Conservation (phyloP, 2,888 invertebrate species). For the Agrochola circellaris region DNA sequence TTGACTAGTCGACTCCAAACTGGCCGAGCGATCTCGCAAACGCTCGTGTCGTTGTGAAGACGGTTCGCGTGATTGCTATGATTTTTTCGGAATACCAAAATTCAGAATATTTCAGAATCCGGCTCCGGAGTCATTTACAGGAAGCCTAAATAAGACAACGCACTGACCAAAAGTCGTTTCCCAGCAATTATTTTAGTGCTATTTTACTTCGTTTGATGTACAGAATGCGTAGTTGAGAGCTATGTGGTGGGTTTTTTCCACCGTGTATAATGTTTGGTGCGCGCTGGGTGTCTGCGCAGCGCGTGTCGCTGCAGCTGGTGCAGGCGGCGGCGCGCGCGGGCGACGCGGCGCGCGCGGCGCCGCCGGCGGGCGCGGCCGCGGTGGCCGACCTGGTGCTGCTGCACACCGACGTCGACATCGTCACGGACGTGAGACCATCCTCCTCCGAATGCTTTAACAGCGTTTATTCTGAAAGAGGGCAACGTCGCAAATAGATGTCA, state of each 20-base stretch:
- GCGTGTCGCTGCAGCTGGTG: constrained; percentile 52
- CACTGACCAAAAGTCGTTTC: too few relatives aligned
- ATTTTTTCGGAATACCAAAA: too few relatives aligned
- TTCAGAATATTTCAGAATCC: too few relatives aligned
- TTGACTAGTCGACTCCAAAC: not conserved
- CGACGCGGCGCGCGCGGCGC: constrained; percentile 31
- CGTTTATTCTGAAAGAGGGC: too few relatives aligned
- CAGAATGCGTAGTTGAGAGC: not conserved
- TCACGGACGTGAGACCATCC: constrained; percentile 43
- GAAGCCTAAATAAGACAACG: too few relatives aligned
- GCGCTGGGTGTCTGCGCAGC: constrained; percentile 55
- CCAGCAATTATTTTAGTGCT: not conserved
- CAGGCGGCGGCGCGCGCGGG: constrained; percentile 46
- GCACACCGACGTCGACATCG: constrained; percentile 43
- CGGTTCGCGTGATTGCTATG: not conserved
- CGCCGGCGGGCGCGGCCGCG: constrained; percentile 9
- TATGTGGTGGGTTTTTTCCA: not conserved
- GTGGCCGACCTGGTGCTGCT: constrained; percentile 59
- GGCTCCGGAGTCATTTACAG: too few relatives aligned
- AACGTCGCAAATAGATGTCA: too few relatives aligned
- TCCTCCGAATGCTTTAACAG: too few relatives aligned
- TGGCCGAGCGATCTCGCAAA: not conserved
- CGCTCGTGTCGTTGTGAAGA: not conserved
- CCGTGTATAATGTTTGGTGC: not conserved
- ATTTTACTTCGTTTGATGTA: not conserved